Percentiles rank a stretch among this genome's conserved stretches.
Conservation (phyloP, 2,113 vertebrate genomes). For the Neofelis nebulosa region DNA sequence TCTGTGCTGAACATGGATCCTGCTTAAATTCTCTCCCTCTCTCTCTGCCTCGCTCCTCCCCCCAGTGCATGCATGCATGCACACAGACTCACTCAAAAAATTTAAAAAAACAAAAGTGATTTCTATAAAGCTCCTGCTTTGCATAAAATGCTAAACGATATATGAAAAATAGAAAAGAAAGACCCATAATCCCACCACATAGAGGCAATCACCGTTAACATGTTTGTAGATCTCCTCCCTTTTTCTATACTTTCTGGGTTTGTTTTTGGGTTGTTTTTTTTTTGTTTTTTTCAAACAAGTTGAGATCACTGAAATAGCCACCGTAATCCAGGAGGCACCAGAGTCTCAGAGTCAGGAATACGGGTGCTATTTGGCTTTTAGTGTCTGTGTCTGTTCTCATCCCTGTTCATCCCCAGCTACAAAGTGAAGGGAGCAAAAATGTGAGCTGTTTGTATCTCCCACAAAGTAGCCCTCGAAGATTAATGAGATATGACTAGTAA, state of each 20-base stretch:
- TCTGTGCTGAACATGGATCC: too few species aligned
- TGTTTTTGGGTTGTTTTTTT: background rate
- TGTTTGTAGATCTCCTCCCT: background rate
- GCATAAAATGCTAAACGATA: background rate
- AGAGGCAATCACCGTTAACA: background rate
- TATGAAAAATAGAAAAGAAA: background rate
- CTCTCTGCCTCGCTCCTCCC: too few species aligned
- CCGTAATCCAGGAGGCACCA: background rate
- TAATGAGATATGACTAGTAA: background rate
- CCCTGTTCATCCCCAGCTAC: background rate
- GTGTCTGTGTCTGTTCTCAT: background rate
- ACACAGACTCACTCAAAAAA: too few species aligned
- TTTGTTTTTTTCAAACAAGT: background rate
- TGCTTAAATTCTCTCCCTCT: too few species aligned
- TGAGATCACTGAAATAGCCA: background rate
- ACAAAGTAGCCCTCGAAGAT: background rate
- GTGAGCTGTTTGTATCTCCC: background rate
- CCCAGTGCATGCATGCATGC: too few species aligned
- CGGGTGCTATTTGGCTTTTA: background rate
- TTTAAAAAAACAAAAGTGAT: background rate
- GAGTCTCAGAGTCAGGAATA: background rate
- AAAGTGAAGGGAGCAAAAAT: background rate
- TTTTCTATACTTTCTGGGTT: background rate
- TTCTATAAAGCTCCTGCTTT: background rate
- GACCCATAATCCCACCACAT: background rate